Evolutionary conservation across 2,113 vertebrate genomes (phyloP).

Genomic region (Nettapus auritus): DNA sequence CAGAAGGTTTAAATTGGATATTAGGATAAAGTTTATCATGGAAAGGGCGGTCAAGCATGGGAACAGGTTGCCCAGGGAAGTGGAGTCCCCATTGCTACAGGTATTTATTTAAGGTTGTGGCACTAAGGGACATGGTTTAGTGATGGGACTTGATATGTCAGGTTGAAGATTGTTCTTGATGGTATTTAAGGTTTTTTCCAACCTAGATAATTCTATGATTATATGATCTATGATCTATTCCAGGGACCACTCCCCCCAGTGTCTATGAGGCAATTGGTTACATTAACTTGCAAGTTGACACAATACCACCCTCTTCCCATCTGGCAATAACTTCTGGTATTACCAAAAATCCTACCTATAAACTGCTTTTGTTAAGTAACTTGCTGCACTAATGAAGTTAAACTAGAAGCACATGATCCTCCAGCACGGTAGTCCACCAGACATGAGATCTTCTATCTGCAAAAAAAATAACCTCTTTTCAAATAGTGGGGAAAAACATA

Average conservation of each 20-base stretch:
- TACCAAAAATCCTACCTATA: not conserved
- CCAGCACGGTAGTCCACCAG: not conserved
- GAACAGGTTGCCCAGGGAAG: not conserved
- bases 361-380: not conserved
- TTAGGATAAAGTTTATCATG: not conserved
- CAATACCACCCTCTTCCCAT: not conserved
- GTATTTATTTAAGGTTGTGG: not conserved
- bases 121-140: not conserved
- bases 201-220: not conserved
- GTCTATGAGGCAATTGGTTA: not conserved
- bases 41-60: not conserved
- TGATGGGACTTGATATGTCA: not conserved
- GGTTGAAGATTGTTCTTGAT: not conserved
- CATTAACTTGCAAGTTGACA: not conserved
- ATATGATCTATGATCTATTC: not conserved
- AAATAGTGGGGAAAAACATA: not conserved
- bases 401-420: not conserved
- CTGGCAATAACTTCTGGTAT: not conserved
- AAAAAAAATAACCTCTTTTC: not conserved
- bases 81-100: not conserved
- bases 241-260: not conserved
- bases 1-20: not conserved
- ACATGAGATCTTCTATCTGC: not conserved
- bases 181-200: not conserved
- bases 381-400: not conserved